Evolutionary conservation across 2,797 vertebrate genomes (phyloP), one percentile per base, ranked within the genome.

Genomic region (Chelidonichthys spinosus): DNA sequence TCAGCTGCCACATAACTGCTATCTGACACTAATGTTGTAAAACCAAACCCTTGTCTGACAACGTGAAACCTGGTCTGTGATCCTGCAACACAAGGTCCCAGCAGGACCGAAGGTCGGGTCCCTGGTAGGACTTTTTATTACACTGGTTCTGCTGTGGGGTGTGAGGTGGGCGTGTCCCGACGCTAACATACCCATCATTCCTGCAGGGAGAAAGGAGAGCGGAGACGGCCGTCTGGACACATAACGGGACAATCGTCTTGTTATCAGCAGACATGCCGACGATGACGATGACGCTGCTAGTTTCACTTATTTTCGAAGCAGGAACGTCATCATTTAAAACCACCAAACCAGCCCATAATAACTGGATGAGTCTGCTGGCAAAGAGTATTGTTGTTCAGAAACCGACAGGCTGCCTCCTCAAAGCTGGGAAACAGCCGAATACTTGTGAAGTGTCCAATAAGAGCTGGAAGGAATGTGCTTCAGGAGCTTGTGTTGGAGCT

Each of bases 101-200:
- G 37, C 37, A 15, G 46, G 7, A 44, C 6, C 25, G n/a, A 35
- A 53, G 10, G 13, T 10, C 3, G 6, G 6, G 25, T 5, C 10
- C 40, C 40, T 2, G 5, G 4, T 2, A 25, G 25, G 25, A 25
- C 17, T 1, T 2, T 18, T 62, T 7, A 36, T 49, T 11, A 33
- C 49, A 17, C 0, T 17, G 9, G 8, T 13, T 52, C 1, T 58
- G 40, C 11, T 32, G 47, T 59, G 32, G 14, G 37, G 52, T 13
- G 9, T 18, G 70, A 36, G 47, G 74, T 33, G 65, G 82, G 81
- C 50, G 86, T 64, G 52, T 62, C 44, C 33, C 7, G 25, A 42
- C 5, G 1, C 2, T 1, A 1, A 66, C 82, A 90, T 79, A 69
- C 73, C 55, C n/a, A 10, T 64, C 82, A 86, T 89, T 82, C 87